Evolutionary conservation across 2,797 vertebrate genomes (phyloP), one percentile per base, ranked within the genome.

Genomic region (Setipinna tenuifilis): DNA sequence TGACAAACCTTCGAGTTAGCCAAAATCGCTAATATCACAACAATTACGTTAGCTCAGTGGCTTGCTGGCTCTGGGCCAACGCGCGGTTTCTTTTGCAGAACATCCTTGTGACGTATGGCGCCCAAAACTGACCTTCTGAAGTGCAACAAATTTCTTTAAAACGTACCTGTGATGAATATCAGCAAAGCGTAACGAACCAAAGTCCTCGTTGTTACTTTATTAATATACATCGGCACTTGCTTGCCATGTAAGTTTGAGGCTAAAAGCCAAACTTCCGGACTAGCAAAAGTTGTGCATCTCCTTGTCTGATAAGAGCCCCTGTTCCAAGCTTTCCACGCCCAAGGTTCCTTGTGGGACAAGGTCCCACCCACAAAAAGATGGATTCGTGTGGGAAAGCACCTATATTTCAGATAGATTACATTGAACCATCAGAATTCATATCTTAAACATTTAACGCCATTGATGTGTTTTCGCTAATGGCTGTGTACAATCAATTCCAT

Each of bases 321-420:
- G 71, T 21, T 10, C 71, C 71, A 17, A 21, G 68, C 31, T 21
- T 9, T 31, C 35, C 71, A 78, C 19, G 71, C 71, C 71, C 71
- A 78, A 78, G 71, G 71, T 78, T 78, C 71, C 71, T 44, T 78
- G 17, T 19, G 16, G 71, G 31, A 78, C 17, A 78, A 19, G 65
- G 35, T 75, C 68, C 68, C 68, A 12, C 68, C 68, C 1, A 16
- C 5, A 75, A 19, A 59, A 21, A 41, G 35, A 41, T 41, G 35
- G 35, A 41, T 41, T 41, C 2, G 35, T 41, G 35, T 41, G 35
- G 2, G 5, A 2, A 5, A 41, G 2, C 5, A 41, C 35, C 35
- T 41, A 41, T 5, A 41, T 41, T 41, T 54, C 50, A 54, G 14
- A 54, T 54, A 10, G 50, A 2, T 54, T 41, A 41, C 35, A 41